Evolutionary conservation across 2,113 vertebrate genomes (phyloP).

Genomic region (Podilymbus podiceps): DNA sequence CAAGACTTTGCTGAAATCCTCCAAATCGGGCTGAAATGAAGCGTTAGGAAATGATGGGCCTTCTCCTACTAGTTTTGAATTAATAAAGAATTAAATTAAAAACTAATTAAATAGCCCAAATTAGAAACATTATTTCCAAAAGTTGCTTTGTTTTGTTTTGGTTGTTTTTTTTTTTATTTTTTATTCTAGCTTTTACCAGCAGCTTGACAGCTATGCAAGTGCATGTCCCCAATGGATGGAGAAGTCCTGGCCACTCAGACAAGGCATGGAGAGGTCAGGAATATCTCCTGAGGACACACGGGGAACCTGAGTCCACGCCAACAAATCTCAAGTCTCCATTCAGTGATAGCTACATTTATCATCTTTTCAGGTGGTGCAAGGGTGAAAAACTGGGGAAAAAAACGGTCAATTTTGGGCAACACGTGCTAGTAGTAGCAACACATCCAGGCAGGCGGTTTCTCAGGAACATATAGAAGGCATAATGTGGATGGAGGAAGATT

Average conservation of each 20-base stretch:
- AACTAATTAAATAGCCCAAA: neutral
- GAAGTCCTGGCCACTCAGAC: neutral
- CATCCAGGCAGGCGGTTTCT: neutral
- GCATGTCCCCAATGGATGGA: neutral
- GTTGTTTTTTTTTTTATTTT: too few relatives aligned
- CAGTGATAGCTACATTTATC: neutral
- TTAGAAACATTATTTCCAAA: neutral
- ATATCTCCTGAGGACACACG: neutral
- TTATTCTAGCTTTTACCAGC: neutral
- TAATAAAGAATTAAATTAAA: neutral
- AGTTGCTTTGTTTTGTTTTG: neutral
- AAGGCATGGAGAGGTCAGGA: neutral
- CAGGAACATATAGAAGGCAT: neutral
- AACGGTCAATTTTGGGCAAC: neutral
- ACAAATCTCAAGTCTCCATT: neutral
- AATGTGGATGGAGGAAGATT: neutral
- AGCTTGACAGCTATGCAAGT: neutral
- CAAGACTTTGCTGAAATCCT: neutral
- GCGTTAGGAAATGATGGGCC: neutral
- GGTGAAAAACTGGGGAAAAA: neutral
- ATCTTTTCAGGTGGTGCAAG: neutral
- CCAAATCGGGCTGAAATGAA: neutral
- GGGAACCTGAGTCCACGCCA: neutral
- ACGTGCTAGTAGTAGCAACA: neutral
- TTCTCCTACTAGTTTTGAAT: neutral